phyloP scores from a whole-genome alignment of 2,113 vertebrate genomes.

The Pampusana beccarii region DNA sequence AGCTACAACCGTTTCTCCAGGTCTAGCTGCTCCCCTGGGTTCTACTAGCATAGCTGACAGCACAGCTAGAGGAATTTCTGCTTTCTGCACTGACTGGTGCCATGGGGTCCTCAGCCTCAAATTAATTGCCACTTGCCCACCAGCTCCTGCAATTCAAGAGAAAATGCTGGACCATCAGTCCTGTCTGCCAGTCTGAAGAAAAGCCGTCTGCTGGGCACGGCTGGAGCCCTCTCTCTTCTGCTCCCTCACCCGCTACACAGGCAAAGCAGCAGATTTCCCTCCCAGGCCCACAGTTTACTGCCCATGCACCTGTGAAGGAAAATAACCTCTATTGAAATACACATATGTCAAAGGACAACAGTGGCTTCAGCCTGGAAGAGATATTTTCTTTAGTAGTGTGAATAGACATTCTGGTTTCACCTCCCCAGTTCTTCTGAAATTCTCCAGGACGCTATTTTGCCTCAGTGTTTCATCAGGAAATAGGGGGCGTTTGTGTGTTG shows the following conservation, averaged over 20 bases:
- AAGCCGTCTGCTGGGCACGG: background rate
- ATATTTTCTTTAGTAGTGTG: background rate
- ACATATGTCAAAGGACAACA: background rate
- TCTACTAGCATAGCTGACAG: background rate
- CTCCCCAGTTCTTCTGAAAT: background rate
- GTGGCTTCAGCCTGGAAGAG: background rate
- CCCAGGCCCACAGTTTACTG: background rate
- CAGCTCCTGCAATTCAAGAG: background rate
- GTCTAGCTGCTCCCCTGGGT: background rate
- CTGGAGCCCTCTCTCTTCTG: background rate
- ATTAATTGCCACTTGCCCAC: background rate
- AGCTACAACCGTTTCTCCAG: background rate
- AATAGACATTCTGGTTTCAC: background rate
- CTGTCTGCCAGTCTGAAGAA: background rate
- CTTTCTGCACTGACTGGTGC: background rate
- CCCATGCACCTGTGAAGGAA: background rate
- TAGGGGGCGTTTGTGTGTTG: too few species aligned
- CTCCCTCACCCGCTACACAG: background rate
- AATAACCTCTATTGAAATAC: background rate
- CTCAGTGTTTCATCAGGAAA: background rate
- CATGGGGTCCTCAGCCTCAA: background rate
- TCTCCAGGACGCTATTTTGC: background rate
- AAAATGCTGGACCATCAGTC: background rate
- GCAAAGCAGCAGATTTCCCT: background rate
- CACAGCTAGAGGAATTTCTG: background rate